Base-by-base conservation (phyloP, 2,797 vertebrate species). In the Sebastes oblongus region DNA sequence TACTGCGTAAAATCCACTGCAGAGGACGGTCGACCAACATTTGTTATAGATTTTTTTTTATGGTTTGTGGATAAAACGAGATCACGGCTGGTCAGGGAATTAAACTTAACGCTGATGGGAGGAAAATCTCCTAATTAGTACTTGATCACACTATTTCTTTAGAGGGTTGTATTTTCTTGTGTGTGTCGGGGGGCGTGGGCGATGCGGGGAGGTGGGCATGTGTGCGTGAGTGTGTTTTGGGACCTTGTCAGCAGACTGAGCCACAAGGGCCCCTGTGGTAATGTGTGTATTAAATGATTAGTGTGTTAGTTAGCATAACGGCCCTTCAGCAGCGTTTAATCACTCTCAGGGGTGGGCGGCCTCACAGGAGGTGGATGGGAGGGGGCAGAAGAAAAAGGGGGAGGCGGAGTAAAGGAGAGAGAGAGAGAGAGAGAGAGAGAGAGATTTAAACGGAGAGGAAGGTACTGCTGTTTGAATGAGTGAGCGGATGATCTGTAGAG, bases 231-330 rank as follows among this genome's bases (percentile, higher is more conserved):
- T 91, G 92, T 92, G 93, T 94, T 95, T 93, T 94, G 93, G 93
- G 94, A 94, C 94, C 93, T 92, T 93, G 94, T 94, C 93, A 93
- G 94, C 91, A 93, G 81, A 92, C 93, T 92, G 91, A 92, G 93
- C 94, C 92, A 92, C 90, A 89, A 92, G 92, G 94, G 94, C 93
- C 94, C 94, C 94, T 89, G 93, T 93, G 93, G 94, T 95, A 95
- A 95, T 95, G 94, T 94, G 94, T 95, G 93, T 95, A 95, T 95
- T 94, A 95, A 95, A 94, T 95, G 94, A 95, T 95, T 95, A 95
- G 94, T 94, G 93, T 92, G 94, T 95, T 95, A 95, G 94, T 95
- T 95, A 94, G 94, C 92, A 94, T 94, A 95, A 94, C 93, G 88
- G 91, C 91, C 93, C 93, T 94, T 94, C 93, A 93, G 94, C 92